A percentile compares a stretch with the other conserved stretches of the same genome.
Evolutionary conservation across 2,888 invertebrate species (phyloP).

Genomic region (Antheraea assamensis): DNA sequence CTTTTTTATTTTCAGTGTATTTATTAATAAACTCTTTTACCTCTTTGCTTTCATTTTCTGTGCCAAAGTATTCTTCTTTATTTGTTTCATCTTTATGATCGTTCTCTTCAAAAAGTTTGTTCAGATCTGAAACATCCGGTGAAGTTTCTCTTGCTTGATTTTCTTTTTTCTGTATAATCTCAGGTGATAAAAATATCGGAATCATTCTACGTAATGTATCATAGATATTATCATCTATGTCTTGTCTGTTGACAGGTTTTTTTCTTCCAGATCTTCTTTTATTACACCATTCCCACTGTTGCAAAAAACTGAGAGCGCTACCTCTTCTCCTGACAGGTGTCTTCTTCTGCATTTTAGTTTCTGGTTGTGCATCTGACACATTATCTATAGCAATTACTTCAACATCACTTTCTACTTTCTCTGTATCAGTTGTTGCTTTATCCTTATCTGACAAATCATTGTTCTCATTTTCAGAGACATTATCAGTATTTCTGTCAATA

Average conservation of each 20-base stretch:
- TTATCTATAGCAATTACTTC: slow-evolving; percentile 51
- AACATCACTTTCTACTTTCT: slow-evolving; percentile 65
- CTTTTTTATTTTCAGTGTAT: slow-evolving; percentile 79
- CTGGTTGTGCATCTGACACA: slow-evolving; percentile 46
- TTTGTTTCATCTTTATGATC: slow-evolving; percentile 43
- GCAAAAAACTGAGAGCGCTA: slow-evolving; percentile 86
- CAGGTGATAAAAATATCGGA: slow-evolving; percentile 81
- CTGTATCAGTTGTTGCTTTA: slow-evolving; percentile 62
- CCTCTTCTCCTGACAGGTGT: slow-evolving; percentile 84
- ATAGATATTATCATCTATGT: slow-evolving; percentile 84
- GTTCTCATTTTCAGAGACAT: slow-evolving; percentile 62
- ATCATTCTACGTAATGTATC: slow-evolving; percentile 86
- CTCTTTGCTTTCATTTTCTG: slow-evolving; percentile 84
- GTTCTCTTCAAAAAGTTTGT: slow-evolving; percentile 82
- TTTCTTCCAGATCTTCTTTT: slow-evolving; percentile 80
- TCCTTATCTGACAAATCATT: slow-evolving; percentile 74
- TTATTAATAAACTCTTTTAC: slow-evolving; percentile 84
- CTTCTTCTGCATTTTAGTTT: slow-evolving; percentile 73
- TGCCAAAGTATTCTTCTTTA: slow-evolving; percentile 83
- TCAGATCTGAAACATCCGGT: slow-evolving; percentile 84
- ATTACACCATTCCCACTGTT: slow-evolving; percentile 90
- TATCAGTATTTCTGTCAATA: slow-evolving; percentile 55
- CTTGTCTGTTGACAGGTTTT: slow-evolving; percentile 79
- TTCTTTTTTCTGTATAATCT: slow-evolving; percentile 63
- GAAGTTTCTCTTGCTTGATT: slow-evolving; percentile 79